Base-by-base conservation (phyloP, 2,888 invertebrate genomes). In the Coelopa pilipes region DNA sequence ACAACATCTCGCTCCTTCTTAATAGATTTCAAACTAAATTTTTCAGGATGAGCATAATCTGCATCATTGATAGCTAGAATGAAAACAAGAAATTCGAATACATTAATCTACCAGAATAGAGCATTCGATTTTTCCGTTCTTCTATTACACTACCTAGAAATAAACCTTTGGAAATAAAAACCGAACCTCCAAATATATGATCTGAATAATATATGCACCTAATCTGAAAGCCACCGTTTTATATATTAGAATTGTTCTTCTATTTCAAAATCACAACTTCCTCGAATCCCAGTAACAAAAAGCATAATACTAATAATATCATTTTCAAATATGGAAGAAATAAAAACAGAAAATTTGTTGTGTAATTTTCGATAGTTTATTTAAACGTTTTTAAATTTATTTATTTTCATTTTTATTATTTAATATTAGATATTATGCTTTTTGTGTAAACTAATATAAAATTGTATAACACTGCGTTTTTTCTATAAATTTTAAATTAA, bases 11-110 rank as follows among this genome's bases (percentile, higher is more conserved):
- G 81, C 70, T 87, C 87, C 70, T 86, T 86, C 75, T 86, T 87
- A 24, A 81, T 81, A n/a, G 79, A 76, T 76, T 85, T 86, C 3
- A 79, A 72, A 53, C 80, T 81, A 59, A 81, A 78, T 73, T 80
- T 79, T 13, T 79, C 80, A 5, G 77, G 45, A 57, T 77, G 79
- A 9, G 79, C 75, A 73, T 86, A 86, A 70, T 86, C 86, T 0
- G 86, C 81, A 78, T 86, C 86, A 74, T 83, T 86, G 67, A 86
- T 86, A n/a, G 86, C 86, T 86, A 59, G 80, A 34, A 34, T 34
- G 34, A 34, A 34, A 34, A 7, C 7, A 34, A 34, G 7, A 34
- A 4, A 4, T 34, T 34, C 34, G 34, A 34, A 34, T 4, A 34
- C 7, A 4, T 4, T 4, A 34, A 34, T 4, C 34, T 7, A 34